A percentile compares a stretch with the other conserved stretches of the same genome.
Conservation (phyloP, 2,888 invertebrate species). For the Rhagonycha fulva region DNA sequence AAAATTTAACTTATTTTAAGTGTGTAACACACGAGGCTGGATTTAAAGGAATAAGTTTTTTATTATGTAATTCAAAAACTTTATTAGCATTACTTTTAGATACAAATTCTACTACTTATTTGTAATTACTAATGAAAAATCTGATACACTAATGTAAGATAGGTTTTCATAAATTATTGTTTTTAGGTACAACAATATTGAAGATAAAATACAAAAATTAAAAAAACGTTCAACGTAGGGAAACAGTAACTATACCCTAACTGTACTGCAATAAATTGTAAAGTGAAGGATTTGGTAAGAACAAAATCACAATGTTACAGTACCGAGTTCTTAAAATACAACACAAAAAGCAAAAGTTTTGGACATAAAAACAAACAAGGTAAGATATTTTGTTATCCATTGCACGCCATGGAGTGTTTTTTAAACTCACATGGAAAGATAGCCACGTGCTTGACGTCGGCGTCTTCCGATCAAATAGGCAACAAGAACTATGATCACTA, state of each 20-base stretch:
- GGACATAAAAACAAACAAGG: slow-evolving; percentile 7
- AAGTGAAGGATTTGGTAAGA: not conserved
- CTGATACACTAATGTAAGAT: not conserved
- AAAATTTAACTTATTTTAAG: not conserved
- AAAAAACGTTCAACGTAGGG: not conserved
- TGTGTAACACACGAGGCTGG: slow-evolving; percentile 23
- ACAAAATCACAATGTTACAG: not conserved
- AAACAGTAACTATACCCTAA: not conserved
- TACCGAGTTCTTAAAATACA: not conserved
- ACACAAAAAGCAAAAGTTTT: not conserved
- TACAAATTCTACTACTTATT: slow-evolving; percentile 2
- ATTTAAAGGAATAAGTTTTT: slow-evolving; percentile 3
- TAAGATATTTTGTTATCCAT: slow-evolving; percentile 19
- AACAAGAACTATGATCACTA: slow-evolving; percentile 88
- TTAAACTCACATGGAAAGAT: slow-evolving; percentile 79
- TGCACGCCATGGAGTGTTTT: slow-evolving; percentile 38
- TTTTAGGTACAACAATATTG: not conserved
- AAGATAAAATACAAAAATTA: not conserved
- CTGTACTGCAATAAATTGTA: too few species aligned
- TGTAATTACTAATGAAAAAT: not conserved
- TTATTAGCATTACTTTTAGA: not conserved
- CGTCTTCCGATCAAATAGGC: slow-evolving; percentile 93
- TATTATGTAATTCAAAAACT: not conserved
- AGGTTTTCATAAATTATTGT: not conserved
- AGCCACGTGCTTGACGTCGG: slow-evolving; percentile 81